Base-by-base conservation (phyloP, 2,797 vertebrate genomes). In the Eulemur mongoz region DNA sequence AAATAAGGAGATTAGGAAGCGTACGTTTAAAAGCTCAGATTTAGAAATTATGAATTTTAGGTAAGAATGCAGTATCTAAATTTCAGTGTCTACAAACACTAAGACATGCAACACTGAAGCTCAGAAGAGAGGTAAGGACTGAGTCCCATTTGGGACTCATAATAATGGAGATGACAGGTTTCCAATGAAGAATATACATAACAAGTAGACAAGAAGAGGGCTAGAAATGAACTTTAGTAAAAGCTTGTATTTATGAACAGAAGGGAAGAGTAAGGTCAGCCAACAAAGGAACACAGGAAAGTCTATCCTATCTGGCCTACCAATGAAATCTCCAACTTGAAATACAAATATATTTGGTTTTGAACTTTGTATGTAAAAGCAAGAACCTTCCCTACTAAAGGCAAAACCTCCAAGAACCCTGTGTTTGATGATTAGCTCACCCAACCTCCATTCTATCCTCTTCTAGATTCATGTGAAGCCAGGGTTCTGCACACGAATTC, bases 21-120 rank as follows among this genome's bases (percentile, higher is more conserved):
- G 43, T n/a, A 83, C 38, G 72, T 79, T 90, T 27, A 83, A 85
- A 63, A 87, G 48, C 57, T 97, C 43, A 8, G 18, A 80, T 94
- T 83, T 59, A 54, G 72, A 81, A 23, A 72, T 35, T 15, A 23
- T 65, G 8, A 54, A 7, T 73, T 85, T 75, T 45, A 63, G 43
- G 52, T 54, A 82, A 89, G 61, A 95, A 85, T 4, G 23, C 10
- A 72, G 1, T n/a, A 40, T 27, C 52, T 88, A 78, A 65, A 78
- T 79, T 27, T n/a, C 27, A 57, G 38, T 23, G 32, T 70, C 70
- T 76, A 85, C 20, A 59, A 69, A 67, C 63, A 85, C n/a, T 72
- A 57, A 79, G 63, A 54, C 35, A 1, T 14, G 18, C 10, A 95
- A 80, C 65, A 83, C 76, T 69, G n/a, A 93, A 80, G 25, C 43